Base-by-base conservation (phyloP, 2,888 invertebrate species). In the Euzetes globulus region DNA sequence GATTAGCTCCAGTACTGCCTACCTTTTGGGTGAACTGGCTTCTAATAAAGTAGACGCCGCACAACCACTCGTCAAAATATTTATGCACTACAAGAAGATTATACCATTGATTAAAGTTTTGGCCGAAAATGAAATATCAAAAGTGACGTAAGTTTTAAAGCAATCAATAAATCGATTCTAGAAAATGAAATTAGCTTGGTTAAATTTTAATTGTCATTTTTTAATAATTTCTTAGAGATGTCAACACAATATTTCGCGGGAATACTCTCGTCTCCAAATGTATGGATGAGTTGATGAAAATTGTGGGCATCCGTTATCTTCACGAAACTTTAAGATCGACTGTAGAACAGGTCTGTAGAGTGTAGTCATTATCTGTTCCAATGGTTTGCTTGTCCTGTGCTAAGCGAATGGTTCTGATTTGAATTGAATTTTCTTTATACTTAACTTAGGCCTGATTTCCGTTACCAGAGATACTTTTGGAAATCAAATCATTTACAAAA, bases 201-300 rank as follows among this genome's bases (percentile, higher is more conserved):
- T n/a, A n/a, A 71, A 17, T 50, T 50, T 50, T 50, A n/a, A 50
- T 5, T 50, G 7, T n/a, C 50, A 50, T 50, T 50, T n/a, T n/a
- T n/a, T n/a, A n/a, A n/a, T n/a, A n/a, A n/a, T n/a, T n/a, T n/a
- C n/a, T 52, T 19, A 91, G 91, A 52, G 94, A 94, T 84, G 89
- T 92, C 72, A 94, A 93, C 77, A 94, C 93, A 75, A 91, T 94
- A 82, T 94, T 94, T 85, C 89, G 94, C 72, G 94, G 94, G 78
- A 94, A 94, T 83, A 92, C 93, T 0, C 87, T 94, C 74, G 91
- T 93, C 41, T 93, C 93, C 65, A 94, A 94, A 84, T 92, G 94
- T 90, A 92, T 94, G 90, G 94, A 94, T 84, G 93, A 94, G 82
- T 89, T 92, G 79, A 94, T 94, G 94, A 88, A 91, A 77, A 85